Conservation (phyloP, 2,113 vertebrate genomes). For the Lepus americanus region DNA sequence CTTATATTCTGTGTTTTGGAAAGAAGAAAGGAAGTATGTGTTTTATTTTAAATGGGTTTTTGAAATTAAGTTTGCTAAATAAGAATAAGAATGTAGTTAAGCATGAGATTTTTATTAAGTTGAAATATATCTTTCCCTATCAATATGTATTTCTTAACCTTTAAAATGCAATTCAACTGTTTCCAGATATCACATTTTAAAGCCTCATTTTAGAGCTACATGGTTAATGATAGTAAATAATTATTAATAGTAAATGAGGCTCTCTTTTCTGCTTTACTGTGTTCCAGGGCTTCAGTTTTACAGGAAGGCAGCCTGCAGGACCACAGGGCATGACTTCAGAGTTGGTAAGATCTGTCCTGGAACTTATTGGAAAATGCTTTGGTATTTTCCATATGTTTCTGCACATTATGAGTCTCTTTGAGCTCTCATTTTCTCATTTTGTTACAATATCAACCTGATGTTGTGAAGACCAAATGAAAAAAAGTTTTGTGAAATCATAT, state of each 20-base stretch:
- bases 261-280: background rate
- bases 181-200: background rate
- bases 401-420: background rate
- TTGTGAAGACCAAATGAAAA: background rate
- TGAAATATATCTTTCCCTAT: background rate
- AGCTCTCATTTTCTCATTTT: background rate
- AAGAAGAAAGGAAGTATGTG: slow-evolving; percentile 20
- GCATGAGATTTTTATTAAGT: slow-evolving; percentile 1
- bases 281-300: background rate
- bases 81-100: background rate
- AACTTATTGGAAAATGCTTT: too few species aligned
- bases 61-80: background rate
- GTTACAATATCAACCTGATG: background rate
- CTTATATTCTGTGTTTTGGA: background rate
- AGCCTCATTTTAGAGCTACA: background rate
- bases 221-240: background rate
- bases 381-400: background rate
- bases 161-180: background rate
- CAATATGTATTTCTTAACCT: background rate
- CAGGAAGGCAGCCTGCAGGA: background rate
- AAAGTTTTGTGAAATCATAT: background rate
- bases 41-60: background rate
- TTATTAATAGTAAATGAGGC: background rate
- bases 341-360: background rate
- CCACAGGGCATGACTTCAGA: background rate